Percentiles rank a stretch among this genome's conserved stretches.
phyloP scores from a whole-genome alignment of 2,113 vertebrate genomes.

The Gnathonemus longibarbis region DNA sequence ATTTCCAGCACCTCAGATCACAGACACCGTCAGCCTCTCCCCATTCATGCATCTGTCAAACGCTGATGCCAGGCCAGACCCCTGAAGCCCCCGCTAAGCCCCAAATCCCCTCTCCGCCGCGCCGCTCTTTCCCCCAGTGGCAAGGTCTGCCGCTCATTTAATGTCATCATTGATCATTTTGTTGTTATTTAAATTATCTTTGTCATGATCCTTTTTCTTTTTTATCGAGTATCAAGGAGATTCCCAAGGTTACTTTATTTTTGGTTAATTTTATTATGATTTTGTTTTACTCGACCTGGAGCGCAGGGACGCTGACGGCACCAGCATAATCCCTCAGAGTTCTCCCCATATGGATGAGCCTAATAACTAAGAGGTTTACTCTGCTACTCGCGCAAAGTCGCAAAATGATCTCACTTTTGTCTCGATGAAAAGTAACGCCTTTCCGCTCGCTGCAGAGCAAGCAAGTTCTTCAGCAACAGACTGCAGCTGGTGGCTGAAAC shows the following conservation, averaged over 20 bases:
- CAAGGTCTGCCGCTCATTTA: not conserved
- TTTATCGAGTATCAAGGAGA: not conserved
- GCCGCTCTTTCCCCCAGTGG: not conserved
- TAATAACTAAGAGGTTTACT: not conserved
- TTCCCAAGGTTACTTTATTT: not conserved
- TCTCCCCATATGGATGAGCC: not conserved
- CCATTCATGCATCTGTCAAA: conserved; percentile 40
- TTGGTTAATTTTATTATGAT: not conserved
- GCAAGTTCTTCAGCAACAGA: not conserved
- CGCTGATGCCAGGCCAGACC: conserved; percentile 31
- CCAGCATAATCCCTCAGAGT: not conserved
- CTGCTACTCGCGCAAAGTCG: not conserved
- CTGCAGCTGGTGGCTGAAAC: not conserved
- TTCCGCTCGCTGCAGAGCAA: not conserved
- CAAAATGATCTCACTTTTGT: conserved; percentile 15
- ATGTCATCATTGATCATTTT: not conserved
- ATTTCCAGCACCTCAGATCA: conserved; percentile 43
- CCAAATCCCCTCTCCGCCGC: conserved; percentile 17
- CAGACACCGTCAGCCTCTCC: conserved; percentile 42
- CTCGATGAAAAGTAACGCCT: not conserved
- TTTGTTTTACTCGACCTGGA: not conserved
- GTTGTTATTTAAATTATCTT: not conserved
- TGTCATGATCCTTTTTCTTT: not conserved
- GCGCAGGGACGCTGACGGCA: not conserved
- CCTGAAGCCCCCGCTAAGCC: conserved; percentile 18